Percentiles rank a stretch among this genome's conserved stretches.
Evolutionary conservation across 2,113 vertebrate genomes (phyloP).

Genomic region (Myanophis thanlyinensis): DNA sequence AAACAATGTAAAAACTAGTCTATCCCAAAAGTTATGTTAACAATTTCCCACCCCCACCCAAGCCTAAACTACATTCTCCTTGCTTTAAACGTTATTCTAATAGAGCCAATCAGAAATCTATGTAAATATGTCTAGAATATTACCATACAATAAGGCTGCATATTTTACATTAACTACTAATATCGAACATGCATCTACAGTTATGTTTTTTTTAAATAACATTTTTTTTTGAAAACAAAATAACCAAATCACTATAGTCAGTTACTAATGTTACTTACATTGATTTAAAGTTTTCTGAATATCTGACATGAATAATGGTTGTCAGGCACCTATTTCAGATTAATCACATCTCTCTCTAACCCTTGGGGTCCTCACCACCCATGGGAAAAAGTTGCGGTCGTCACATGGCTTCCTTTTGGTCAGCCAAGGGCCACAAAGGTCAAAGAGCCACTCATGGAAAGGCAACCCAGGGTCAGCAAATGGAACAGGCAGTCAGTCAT

Average conservation of each 20-base stretch:
- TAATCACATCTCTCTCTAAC: conserved; percentile 95
- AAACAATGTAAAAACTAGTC: conserved; percentile 33
- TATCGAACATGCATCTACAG: conserved; percentile 67
- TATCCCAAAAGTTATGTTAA: conserved; percentile 32
- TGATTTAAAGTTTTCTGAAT: conserved; percentile 78
- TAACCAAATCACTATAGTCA: conserved; percentile 67
- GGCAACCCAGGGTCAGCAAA: conserved; percentile 96
- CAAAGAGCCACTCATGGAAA: conserved; percentile 94
- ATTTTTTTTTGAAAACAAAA: conserved; percentile 53
- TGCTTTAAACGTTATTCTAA: background rate
- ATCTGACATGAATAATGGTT: conserved; percentile 77
- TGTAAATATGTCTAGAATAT: conserved; percentile 40
- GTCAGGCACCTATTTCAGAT: conserved; percentile 92
- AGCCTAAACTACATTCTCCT: conserved; percentile 16
- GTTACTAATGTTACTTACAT: conserved; percentile 79
- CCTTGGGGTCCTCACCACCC: conserved; percentile 95
- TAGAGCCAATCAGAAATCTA: conserved; percentile 34
- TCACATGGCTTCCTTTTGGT: conserved; percentile 95
- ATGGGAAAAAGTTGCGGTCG: conserved; percentile 85
- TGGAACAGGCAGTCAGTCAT: conserved; percentile 89
- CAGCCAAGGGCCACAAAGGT: conserved; percentile 95
- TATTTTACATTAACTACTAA: conserved; percentile 38
- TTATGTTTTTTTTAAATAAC: conserved; percentile 48
- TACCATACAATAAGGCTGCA: conserved; percentile 39
- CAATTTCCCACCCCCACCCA: conserved; percentile 39